Evolutionary conservation across 1,140 invertebrate species (phyloP).

Genomic region (Charaxes varanes): DNA sequence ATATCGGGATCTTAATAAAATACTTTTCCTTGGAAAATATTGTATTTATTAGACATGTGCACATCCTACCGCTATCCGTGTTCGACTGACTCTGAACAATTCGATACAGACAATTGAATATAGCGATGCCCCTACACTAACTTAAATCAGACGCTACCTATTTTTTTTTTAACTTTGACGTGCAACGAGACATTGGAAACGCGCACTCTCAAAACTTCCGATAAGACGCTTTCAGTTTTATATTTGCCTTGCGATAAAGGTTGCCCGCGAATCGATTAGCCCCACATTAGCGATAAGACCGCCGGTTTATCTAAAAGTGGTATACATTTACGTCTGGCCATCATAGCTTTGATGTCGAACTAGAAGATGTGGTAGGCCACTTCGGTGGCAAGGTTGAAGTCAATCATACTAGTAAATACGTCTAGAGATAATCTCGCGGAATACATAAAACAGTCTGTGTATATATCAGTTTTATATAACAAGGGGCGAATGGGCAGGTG

Average conservation of each 20-base stretch:
- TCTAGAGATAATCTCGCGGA: no score
- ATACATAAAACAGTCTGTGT: no score
- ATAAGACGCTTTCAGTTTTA: constrained; percentile 51
- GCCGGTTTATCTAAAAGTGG: constrained; percentile 25
- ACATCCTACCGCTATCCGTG: no score
- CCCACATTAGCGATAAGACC: constrained; percentile 38
- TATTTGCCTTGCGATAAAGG: constrained; percentile 41
- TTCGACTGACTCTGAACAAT: no score
- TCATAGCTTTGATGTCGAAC: constrained; percentile 28
- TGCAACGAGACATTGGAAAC: constrained; percentile 16
- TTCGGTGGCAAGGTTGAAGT: background rate
- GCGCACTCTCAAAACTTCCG: constrained; percentile 26
- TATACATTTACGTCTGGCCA: constrained; percentile 26
- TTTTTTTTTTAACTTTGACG: background rate
- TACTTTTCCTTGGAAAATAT: no score
- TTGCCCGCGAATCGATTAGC: constrained; percentile 40
- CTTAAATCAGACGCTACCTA: background rate
- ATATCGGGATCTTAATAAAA: no score
- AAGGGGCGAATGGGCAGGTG: no score
- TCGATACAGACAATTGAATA: no score
- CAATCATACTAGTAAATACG: no score
- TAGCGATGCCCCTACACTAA: no score
- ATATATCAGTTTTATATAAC: no score
- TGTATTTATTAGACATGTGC: no score
- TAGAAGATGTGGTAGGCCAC: background rate